Conservation (phyloP, 2,888 invertebrate species). For the Ornithoptera priamus region DNA sequence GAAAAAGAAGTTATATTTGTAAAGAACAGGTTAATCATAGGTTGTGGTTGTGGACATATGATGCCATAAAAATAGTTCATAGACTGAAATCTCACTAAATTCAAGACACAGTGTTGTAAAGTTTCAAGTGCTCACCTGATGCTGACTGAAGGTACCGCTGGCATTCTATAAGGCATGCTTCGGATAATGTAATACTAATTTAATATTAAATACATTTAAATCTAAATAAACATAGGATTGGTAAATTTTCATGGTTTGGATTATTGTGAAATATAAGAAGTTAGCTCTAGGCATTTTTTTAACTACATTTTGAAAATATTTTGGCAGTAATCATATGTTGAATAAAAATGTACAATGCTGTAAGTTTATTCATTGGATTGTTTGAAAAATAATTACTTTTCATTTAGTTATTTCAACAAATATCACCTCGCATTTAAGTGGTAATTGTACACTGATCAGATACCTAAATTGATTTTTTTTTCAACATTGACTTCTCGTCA, state of each 20-base stretch:
- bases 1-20: constrained; percentile 51
- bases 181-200: constrained; percentile 8
- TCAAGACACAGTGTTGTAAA: constrained; percentile 35
- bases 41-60: constrained; percentile 60
- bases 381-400: not conserved
- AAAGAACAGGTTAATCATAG: constrained; percentile 51
- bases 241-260: constrained; percentile 50
- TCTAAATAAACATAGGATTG: constrained; percentile 44
- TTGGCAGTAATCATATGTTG: constrained; percentile 57
- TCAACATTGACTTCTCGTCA: constrained; percentile 38
- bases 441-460: constrained; percentile 16
- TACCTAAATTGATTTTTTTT: constrained; percentile 4
- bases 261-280: constrained; percentile 49
- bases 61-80: constrained; percentile 57
- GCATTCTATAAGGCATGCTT: constrained; percentile 14
- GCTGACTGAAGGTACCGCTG: constrained; percentile 21
- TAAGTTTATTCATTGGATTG: not conserved
- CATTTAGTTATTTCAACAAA: constrained; percentile 12
- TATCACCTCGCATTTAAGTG: constrained; percentile 45
- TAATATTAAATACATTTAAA: constrained; percentile 20
- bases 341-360: constrained; percentile 3
- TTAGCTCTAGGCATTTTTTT: constrained; percentile 70
- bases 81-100: constrained; percentile 53
- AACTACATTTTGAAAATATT: constrained; percentile 54
- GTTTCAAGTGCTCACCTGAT: constrained; percentile 15